A percentile compares a stretch with the other conserved stretches of the same genome.
These are phyloP conservation scores for Arenaria interpres DNA, from an alignment of 2,113 vertebrate genomes.

Conservation along the genomic window DNA sequence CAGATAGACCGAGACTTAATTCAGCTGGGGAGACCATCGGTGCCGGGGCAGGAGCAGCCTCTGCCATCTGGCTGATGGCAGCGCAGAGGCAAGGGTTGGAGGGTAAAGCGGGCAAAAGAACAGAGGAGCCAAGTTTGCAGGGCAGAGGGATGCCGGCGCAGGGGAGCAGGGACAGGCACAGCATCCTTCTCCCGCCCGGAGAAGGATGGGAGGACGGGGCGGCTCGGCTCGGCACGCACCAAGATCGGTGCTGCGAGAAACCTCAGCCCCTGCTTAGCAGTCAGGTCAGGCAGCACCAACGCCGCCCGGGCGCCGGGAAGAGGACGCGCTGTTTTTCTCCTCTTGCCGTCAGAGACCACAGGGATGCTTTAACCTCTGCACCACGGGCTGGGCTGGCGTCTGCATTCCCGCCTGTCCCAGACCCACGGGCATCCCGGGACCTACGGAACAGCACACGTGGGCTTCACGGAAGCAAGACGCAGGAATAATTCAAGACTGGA, in stretches of 20 bases:
- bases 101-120: not conserved
- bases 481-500: not conserved
- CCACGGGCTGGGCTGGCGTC: fast-evolving
- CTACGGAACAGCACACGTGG: not conserved
- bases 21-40: fast-evolving
- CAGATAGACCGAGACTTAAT: not conserved
- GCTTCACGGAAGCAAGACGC: not conserved
- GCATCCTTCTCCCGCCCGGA: fast-evolving
- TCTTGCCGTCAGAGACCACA: not conserved
- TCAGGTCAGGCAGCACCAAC: not conserved
- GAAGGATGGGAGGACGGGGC: not conserved
- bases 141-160: fast-evolving
- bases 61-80: not conserved
- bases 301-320: not conserved
- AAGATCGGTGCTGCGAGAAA: not conserved
- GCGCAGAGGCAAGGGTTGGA: not conserved
- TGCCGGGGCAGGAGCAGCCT: not conserved
- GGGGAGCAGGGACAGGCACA: not conserved
- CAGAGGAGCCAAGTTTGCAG: not conserved
- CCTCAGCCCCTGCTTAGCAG: slow-evolving; percentile 14
- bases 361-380: not conserved
- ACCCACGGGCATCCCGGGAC: not conserved
- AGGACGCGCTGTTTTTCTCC: not conserved
- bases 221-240: fast-evolving
- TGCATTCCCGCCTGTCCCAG: not conserved